These are phyloP conservation scores for Brachypalpus laphriformis DNA, from an alignment of 2,888 invertebrate species.

Conservation along the genomic window DNA sequence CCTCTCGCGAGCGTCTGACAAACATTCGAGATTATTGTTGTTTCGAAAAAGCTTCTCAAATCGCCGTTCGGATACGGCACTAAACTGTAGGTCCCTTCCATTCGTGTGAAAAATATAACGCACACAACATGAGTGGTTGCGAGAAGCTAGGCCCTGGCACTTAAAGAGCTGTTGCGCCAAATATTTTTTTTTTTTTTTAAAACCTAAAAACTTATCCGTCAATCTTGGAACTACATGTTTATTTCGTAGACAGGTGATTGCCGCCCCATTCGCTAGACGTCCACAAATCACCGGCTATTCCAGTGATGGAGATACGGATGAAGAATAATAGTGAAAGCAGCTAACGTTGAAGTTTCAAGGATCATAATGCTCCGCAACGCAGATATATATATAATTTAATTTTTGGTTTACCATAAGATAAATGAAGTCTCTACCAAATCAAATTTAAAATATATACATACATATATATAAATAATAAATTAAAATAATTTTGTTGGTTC, in stretches of 20 bases:
- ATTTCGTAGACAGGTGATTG: constrained; percentile 87
- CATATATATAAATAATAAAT: constrained; percentile 19
- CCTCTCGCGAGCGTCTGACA: too few species aligned
- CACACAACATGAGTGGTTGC: too few species aligned
- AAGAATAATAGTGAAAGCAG: constrained; percentile 86
- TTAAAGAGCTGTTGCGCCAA: too few species aligned
- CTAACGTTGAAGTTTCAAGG: constrained; percentile 21
- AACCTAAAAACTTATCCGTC: background rate
- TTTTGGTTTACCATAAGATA: constrained; percentile 47
- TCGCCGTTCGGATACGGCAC: too few species aligned
- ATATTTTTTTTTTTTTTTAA: too few species aligned
- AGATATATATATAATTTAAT: constrained; percentile 49
- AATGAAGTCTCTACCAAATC: constrained; percentile 67
- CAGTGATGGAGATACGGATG: constrained; percentile 95
- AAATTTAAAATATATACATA: constrained; percentile 28
- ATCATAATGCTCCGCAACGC: constrained; percentile 13
- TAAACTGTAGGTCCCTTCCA: too few species aligned
- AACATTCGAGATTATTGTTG: too few species aligned
- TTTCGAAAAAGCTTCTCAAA: too few species aligned
- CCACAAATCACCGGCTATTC: constrained; percentile 84
- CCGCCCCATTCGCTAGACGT: constrained; percentile 87
- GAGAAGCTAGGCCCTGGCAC: too few species aligned
- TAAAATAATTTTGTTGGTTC: constrained; percentile 56
- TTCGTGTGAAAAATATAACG: too few species aligned
- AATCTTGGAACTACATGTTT: constrained; percentile 51